Evolutionary conservation across 2,113 vertebrate genomes (phyloP).

Genomic region (Siniperca chuatsi): DNA sequence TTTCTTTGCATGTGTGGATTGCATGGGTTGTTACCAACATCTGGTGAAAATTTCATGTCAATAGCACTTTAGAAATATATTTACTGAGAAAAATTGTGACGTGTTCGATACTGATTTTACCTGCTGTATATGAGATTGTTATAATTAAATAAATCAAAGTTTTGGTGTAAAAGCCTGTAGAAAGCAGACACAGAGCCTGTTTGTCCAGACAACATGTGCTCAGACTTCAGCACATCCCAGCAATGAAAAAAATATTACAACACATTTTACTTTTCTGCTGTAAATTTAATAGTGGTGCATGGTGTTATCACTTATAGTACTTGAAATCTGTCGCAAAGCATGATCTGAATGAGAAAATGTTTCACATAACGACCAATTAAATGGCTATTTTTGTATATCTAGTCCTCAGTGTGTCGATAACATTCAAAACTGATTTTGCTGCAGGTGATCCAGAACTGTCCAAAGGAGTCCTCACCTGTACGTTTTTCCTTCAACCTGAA

Average conservation of each 20-base stretch:
- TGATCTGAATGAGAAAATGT: conserved; percentile 16
- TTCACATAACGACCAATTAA: conserved; percentile 69
- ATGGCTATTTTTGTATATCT: conserved; percentile 40
- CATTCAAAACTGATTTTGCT: conserved; percentile 73
- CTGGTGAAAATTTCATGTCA: too few species aligned
- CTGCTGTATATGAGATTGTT: background rate
- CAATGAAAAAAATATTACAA: conserved; percentile 3
- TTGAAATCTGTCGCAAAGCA: background rate
- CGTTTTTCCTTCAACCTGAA: conserved; percentile 66
- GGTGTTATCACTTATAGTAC: background rate
- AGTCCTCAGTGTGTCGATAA: conserved; percentile 40
- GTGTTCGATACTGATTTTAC: too few species aligned
- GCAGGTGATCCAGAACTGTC: conserved; percentile 59
- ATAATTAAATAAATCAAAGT: background rate
- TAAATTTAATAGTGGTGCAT: conserved; percentile 22
- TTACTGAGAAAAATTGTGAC: too few species aligned
- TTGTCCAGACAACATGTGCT: background rate
- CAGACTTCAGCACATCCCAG: background rate
- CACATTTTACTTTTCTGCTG: conserved; percentile 30
- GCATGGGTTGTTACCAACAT: too few species aligned
- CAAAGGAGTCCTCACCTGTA: conserved; percentile 53
- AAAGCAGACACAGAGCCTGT: background rate
- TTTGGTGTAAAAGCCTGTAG: background rate
- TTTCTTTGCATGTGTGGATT: too few species aligned
- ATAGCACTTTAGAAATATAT: too few species aligned